Conservation (phyloP, 1,140 invertebrate genomes). For the Anagrus nilaparvatae region DNA sequence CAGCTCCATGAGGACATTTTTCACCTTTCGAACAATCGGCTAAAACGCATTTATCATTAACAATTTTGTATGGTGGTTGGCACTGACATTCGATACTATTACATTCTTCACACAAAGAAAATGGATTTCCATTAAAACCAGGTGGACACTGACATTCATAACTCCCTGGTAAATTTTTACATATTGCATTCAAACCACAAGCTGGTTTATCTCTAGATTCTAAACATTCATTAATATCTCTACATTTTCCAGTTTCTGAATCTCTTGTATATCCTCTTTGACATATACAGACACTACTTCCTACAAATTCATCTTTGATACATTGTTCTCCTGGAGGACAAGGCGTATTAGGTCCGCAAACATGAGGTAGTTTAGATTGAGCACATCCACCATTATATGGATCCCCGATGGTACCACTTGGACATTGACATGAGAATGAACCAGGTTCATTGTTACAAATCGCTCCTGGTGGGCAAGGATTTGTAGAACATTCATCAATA, state of each 20-base stretch:
- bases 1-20: slow-evolving; percentile 69
- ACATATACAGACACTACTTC: slow-evolving; percentile 76
- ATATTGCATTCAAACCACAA: slow-evolving; percentile 79
- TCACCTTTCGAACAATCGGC: slow-evolving; percentile 68
- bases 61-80: slow-evolving; percentile 73
- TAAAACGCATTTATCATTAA: slow-evolving; percentile 72
- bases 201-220: slow-evolving; percentile 58
- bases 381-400: slow-evolving; percentile 62
- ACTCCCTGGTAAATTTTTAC: slow-evolving; percentile 87
- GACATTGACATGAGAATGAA: slow-evolving; percentile 78
- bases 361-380: slow-evolving; percentile 49
- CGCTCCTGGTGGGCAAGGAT: slow-evolving; percentile 70
- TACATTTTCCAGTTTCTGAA: slow-evolving; percentile 58
- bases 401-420: slow-evolving; percentile 58
- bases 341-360: slow-evolving; percentile 61
- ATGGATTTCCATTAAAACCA: slow-evolving; percentile 82
- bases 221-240: slow-evolving; percentile 82
- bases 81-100: slow-evolving; percentile 75
- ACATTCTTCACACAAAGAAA: slow-evolving; percentile 73
- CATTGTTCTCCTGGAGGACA: slow-evolving; percentile 78
- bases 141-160: slow-evolving; percentile 85
- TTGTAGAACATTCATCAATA: slow-evolving; percentile 70
- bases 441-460: slow-evolving; percentile 83
- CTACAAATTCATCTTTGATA: slow-evolving; percentile 59
- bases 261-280: slow-evolving; percentile 72